Percentiles rank a stretch among this genome's conserved stretches.
phyloP scores from a whole-genome alignment of 1,140 invertebrate genomes.

The Pentalonia nigronervosa region DNA sequence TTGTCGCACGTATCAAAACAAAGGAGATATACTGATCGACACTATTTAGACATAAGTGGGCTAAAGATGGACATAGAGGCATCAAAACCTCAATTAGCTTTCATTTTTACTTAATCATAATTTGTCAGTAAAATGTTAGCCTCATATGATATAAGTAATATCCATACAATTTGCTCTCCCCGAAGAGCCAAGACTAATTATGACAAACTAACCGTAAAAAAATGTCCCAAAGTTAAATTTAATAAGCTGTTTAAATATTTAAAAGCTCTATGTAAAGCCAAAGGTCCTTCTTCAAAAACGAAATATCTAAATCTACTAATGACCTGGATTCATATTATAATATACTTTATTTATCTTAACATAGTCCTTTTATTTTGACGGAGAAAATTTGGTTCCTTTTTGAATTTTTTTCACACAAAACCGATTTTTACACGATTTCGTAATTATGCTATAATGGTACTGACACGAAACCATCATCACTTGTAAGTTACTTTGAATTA shows the following conservation, averaged over 20 bases:
- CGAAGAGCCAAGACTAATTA: too few species aligned
- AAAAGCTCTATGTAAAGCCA: too few species aligned
- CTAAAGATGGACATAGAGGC: background rate
- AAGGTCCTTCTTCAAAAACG: too few species aligned
- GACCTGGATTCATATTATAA: too few species aligned
- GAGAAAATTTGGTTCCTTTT: too few species aligned
- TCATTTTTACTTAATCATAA: background rate
- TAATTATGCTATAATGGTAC: background rate
- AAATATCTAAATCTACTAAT: too few species aligned
- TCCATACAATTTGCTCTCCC: too few species aligned
- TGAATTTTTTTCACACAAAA: background rate
- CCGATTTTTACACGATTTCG: background rate
- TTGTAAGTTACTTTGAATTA: background rate
- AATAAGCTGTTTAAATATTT: too few species aligned
- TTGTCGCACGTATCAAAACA: background rate
- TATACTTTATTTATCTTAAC: too few species aligned
- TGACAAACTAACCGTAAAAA: too few species aligned
- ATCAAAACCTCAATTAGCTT: background rate
- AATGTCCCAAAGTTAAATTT: too few species aligned
- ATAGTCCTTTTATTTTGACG: too few species aligned
- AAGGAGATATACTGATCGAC: background rate
- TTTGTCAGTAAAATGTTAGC: background rate
- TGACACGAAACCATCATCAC: background rate
- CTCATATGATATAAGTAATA: background rate
- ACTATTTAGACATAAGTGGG: background rate